Conservation (phyloP, 2,113 vertebrate species). For the Aegithalos caudatus region DNA sequence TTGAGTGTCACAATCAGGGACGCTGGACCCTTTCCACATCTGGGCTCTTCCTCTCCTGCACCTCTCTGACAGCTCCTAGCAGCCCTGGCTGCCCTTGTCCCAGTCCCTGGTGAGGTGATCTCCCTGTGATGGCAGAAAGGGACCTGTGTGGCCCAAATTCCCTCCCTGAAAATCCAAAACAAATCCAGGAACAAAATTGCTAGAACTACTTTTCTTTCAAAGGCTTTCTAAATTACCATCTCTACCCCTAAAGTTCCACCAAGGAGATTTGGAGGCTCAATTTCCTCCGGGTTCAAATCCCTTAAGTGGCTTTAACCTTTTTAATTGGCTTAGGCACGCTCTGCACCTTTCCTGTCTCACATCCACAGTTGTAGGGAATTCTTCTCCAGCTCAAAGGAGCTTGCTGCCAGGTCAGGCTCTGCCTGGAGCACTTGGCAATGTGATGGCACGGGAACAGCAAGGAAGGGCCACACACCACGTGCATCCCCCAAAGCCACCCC, state of each 20-base stretch:
- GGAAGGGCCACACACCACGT: not conserved
- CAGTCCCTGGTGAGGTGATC: rapidly evolving
- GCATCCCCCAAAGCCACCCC: not conserved
- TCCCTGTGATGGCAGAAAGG: not conserved
- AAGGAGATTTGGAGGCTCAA: conserved; percentile 2
- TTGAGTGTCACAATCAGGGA: not conserved
- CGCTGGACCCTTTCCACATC: not conserved
- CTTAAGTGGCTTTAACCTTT: conserved; percentile 48
- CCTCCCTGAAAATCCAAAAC: not conserved
- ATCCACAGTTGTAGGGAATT: rapidly evolving
- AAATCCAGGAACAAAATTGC: not conserved
- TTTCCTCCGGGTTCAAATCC: conserved; percentile 39
- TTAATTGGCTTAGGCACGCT: conserved; percentile 14
- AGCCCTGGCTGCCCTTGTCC: not conserved
- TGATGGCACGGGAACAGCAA: not conserved
- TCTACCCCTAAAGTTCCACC: not conserved
- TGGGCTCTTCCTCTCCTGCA: not conserved
- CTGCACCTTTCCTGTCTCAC: not conserved
- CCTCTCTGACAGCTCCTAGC: not conserved
- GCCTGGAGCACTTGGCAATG: not conserved
- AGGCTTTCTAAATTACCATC: not conserved
- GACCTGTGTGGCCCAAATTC: not conserved
- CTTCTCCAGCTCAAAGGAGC: not conserved
- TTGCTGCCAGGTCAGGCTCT: not conserved
- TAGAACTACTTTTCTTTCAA: not conserved